Evolutionary conservation across 2,113 vertebrate species (phyloP), one percentile per base, ranked within the genome.

Genomic region (Cynoglossus semilaevis): DNA sequence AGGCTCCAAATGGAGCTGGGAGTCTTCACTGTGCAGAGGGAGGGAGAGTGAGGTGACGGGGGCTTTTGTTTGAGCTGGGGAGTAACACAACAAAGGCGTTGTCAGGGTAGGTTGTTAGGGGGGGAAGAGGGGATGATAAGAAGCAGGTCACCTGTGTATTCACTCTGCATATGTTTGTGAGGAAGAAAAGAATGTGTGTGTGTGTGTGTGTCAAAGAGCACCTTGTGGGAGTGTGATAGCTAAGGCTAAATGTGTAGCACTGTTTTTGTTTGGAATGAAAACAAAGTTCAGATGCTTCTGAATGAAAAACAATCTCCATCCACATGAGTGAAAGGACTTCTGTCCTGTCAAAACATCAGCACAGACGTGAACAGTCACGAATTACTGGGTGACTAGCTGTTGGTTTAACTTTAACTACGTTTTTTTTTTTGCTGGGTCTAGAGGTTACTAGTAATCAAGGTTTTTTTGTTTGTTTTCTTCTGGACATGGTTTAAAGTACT

Each of bases 81-180:
- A 80, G 61, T 52, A 29, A 56, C 80, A 83, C 82, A 90, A 90
- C 87, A 89, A 73, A 71, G 62, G 57, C 40, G 86, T 91, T 37
- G 89, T 87, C 80, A 91, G 65, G 80, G 87, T 72, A 79, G 78
- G 82, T 87, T 89, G 85, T 79, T 80, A 84, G 46, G 87, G 70
- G n/a, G 22, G 82, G 72, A 15, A 50, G 66, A 60, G 67, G 47
- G 67, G 74, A 66, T 88, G 89, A 89, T 73, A 74, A 88, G 82
- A 89, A 88, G 72, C 88, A 90, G 90, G 86, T 89, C 86, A 90
- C 89, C 88, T 88, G 85, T 76, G 80, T 80, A 82, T 85, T 85
- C 65, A 35, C 37, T 48, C 13, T 6, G 5, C 1, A 1, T n/a
- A 15, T 10, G 22, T 3, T 8, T 19, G 47, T 42, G 34, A 53